phyloP scores from a whole-genome alignment of 2,113 vertebrate species.

The Motacilla tschutschensis region DNA sequence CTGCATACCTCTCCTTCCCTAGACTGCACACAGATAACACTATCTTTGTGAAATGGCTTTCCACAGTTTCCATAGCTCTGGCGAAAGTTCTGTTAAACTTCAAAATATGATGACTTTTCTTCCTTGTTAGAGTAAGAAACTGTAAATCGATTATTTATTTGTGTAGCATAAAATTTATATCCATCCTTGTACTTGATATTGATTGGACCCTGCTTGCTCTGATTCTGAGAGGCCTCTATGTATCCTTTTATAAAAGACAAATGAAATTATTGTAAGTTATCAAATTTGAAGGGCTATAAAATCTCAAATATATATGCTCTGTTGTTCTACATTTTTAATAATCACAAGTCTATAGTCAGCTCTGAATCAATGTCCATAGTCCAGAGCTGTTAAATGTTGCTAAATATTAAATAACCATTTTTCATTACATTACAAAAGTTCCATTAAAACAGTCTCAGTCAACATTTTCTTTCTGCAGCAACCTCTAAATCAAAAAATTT shows the following conservation, averaged over 20 bases:
- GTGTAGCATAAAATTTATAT: slow-evolving; percentile 62
- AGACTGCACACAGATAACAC: neutral
- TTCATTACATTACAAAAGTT: neutral
- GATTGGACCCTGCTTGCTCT: slow-evolving; percentile 54
- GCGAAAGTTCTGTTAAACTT: slow-evolving; percentile 61
- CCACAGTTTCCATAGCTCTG: slow-evolving; percentile 6
- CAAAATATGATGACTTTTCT: slow-evolving; percentile 61
- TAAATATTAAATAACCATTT: neutral
- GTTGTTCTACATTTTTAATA: slow-evolving; percentile 18
- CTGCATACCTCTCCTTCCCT: neutral
- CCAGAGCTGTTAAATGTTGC: neutral
- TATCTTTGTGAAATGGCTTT: neutral
- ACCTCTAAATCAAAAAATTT: neutral
- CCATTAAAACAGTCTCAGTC: neutral
- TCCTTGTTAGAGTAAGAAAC: slow-evolving; percentile 65
- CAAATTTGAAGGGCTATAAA: slow-evolving; percentile 8
- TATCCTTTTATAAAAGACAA: slow-evolving; percentile 44
- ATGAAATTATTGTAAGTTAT: slow-evolving; percentile 33
- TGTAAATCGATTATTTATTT: slow-evolving; percentile 73
- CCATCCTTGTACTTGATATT: slow-evolving; percentile 59
- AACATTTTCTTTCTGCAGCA: neutral
- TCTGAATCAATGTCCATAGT: neutral
- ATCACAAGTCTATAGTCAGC: neutral
- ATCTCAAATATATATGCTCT: neutral
- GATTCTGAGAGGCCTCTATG: slow-evolving; percentile 19